Base-by-base conservation (phyloP, 1,140 invertebrate species). In the Parapsyche elsis region DNA sequence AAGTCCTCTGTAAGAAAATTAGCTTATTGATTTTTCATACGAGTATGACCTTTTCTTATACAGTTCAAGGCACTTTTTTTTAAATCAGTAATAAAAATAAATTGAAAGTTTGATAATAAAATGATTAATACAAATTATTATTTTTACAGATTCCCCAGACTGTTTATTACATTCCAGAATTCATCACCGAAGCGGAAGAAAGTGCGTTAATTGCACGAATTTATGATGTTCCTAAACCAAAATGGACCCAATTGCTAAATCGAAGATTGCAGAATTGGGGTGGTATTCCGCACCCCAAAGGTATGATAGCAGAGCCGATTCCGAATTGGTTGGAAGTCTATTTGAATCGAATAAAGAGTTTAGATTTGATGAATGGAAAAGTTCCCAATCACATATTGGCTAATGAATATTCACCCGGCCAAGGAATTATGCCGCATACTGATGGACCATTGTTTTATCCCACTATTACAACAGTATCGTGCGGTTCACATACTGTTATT, bases 231-330 rank as follows among this genome's bases (percentile, higher is more conserved):
- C 97, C 98, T 7, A 95, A 96, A 86, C 97, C 98, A 45, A 98
- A 98, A 88, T 99, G 98, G 98, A 98, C 96, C 4, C 94, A 96
- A 86, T 89, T 99, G 30, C 93, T 93, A 21, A 94, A 98, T 86
- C 90, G 98, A 81, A 91, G 97, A 83, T 88, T 99, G 10, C 97
- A 99, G 88, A 98, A 99, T 87, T 99, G 98, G 94, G 98, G 98
- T 84, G 97, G 98, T 0, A 89, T 97, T 57, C 97, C 97, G 5
- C 96, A 98, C 87, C 90, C 91, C 0, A 97, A 97, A 86, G 97
- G 97, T 77, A 98, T 99, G 96, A 93, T 99, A 82, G 92, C 94
- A n/a, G 97, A 99, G 88, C 87, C 91, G 82, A 93, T 99, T 83
- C 97, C 97, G 21, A 83, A 86, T 79, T 99, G 97, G 97, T 88